Conservation (phyloP, 2,888 invertebrate genomes). For the Thysanoteuthis rhombus region DNA sequence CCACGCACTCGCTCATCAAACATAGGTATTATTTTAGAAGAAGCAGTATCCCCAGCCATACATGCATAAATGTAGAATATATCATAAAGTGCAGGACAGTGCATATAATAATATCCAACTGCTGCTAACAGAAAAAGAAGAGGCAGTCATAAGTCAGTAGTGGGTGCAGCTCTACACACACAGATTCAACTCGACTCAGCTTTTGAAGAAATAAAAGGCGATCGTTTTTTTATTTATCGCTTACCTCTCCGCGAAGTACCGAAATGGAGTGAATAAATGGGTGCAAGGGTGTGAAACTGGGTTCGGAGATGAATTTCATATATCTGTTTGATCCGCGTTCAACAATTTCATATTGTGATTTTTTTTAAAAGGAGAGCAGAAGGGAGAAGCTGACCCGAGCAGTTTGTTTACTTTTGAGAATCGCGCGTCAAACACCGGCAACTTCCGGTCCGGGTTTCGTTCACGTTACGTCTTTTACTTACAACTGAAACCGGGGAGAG, state of each 20-base stretch:
- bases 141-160: conserved; percentile 12
- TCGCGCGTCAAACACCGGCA: conserved; percentile 29
- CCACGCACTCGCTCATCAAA: no score
- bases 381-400: background rate
- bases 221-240: background rate
- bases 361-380: background rate
- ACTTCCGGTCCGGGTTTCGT: conserved; percentile 24
- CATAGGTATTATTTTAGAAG: no score
- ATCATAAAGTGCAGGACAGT: background rate
- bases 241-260: background rate
- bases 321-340: background rate
- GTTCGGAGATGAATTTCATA: background rate
- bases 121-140: background rate
- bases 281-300: background rate
- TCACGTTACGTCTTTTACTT: background rate
- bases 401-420: conserved; percentile 32
- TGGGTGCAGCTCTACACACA: background rate
- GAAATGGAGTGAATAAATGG: background rate
- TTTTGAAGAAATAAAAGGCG: background rate
- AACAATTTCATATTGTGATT: background rate
- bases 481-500: background rate
- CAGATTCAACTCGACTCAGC: background rate
- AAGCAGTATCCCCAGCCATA: no score
- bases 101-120: conserved; percentile 12
- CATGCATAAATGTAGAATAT: background rate